A percentile compares a stretch with the other conserved stretches of the same genome.
Evolutionary conservation across 2,797 vertebrate species (phyloP).

Genomic region (Halcyon chelicuti): DNA sequence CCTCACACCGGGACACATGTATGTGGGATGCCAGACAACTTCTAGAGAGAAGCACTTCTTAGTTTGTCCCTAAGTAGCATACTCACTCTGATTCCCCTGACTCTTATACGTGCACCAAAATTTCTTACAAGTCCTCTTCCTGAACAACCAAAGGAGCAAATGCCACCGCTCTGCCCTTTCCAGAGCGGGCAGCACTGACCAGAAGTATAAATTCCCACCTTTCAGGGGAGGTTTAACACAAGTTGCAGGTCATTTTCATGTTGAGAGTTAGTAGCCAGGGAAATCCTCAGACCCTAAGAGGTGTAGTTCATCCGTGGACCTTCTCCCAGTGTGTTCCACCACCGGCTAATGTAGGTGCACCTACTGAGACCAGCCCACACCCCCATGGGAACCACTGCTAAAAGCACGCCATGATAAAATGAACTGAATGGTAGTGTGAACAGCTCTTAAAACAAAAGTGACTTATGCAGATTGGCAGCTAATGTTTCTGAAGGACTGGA

Average conservation of each 20-base stretch:
- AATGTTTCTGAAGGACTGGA: background rate
- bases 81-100: background rate
- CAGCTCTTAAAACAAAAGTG: background rate
- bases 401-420: background rate
- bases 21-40: background rate
- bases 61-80: no score
- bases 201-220: background rate
- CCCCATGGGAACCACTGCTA: background rate
- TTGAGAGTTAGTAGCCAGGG: background rate
- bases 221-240: background rate
- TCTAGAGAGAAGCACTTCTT: background rate
- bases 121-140: background rate
- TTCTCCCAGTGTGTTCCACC: background rate
- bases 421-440: background rate
- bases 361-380: background rate
- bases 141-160: background rate
- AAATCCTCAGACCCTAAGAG: background rate
- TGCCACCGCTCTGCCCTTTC: background rate
- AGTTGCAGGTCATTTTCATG: rapidly evolving
- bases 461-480: background rate
- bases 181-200: background rate
- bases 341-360: background rate
- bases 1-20: background rate
- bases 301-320: rapidly evolving
- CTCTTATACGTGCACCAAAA: background rate